Base-by-base conservation (phyloP, 2,888 invertebrate genomes). In the Agriotes lineatus region DNA sequence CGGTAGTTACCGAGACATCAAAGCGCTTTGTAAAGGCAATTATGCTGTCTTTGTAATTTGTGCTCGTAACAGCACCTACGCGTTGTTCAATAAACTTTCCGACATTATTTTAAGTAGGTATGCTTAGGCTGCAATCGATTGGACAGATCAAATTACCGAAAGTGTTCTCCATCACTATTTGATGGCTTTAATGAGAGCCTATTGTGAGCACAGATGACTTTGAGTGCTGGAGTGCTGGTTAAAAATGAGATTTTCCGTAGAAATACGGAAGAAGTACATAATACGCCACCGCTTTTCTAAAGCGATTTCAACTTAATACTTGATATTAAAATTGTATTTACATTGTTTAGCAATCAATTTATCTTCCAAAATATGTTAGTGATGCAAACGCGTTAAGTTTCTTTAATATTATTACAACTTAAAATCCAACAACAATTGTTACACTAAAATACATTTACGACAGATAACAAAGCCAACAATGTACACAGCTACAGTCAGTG, bases 71-170 rank as follows among this genome's bases (percentile, higher is more conserved):
- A 48, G 5, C 48, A 48, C 48, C 48, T 48, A 25, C 48, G 9
- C 22, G 22, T 48, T 25, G 20, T 25, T 22, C 33, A 35, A 16
- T 19, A 33, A 18, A 16, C 52, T 33, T 52, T 25, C 33, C 50
- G 9, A 18, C 52, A 35, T 35, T 52, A 50, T 50, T 50, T 50
- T 25, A 50, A 50, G 50, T 33, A 50, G 16, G 30, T 33, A 12
- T 10, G 33, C 52, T 52, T 52, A 35, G 10, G 18, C 33, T 10
- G 33, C 1, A 52, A 52, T 52, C 52, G 52, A 52, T 48, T 52
- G 33, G 33, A 52, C 52, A 52, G 33, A 52, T 52, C 52, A 52
- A 52, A 52, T 52, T 52, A 52, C 33, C n/a, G 16, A 35, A 25
- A 52, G 52, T 30, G 52, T 52, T 52, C 52, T 52, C 52, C 33